Conservation (phyloP, 2,888 invertebrate species). For the Oscheius sp. region DNA sequence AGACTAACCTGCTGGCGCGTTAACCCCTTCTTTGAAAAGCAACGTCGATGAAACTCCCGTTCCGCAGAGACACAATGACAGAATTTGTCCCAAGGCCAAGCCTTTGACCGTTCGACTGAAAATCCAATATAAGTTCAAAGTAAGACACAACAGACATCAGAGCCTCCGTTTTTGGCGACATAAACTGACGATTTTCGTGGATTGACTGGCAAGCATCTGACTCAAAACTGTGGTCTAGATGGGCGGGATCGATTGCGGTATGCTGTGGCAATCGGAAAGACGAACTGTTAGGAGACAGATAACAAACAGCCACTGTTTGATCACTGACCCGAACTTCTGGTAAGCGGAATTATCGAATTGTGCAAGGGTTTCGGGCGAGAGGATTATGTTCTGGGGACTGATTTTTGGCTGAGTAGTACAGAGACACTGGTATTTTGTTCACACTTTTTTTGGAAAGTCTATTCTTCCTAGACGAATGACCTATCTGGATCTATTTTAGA, state of each 20-base stretch:
- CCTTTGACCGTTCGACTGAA: slow-evolving; percentile 73
- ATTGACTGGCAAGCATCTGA: not conserved
- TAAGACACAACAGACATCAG: slow-evolving; percentile 6
- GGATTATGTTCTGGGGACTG: too few species aligned
- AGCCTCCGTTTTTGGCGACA: slow-evolving; percentile 6
- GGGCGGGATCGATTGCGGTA: too few species aligned
- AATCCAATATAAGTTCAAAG: slow-evolving; percentile 34
- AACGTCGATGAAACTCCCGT: slow-evolving; percentile 83
- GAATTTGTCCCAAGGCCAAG: slow-evolving; percentile 78
- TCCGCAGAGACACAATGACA: slow-evolving; percentile 83
- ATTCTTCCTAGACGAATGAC: too few species aligned
- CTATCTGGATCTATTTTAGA: not conserved
- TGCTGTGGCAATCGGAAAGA: too few species aligned
- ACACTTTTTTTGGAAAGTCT: too few species aligned
- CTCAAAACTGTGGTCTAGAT: too few species aligned
- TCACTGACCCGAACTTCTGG: not conserved
- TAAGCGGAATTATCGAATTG: not conserved
- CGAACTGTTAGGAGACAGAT: too few species aligned
- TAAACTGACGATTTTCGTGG: not conserved
- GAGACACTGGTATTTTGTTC: too few species aligned
- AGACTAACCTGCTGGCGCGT: slow-evolving; percentile 81
- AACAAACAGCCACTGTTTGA: slow-evolving; percentile 2
- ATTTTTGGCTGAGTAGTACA: too few species aligned
- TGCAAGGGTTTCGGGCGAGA: not conserved
- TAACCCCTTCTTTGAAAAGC: slow-evolving; percentile 80